A percentile compares a stretch with the other conserved stretches of the same genome.
These are phyloP conservation scores for Melanerpes aurifrons DNA, from an alignment of 2,113 vertebrate species.

Conservation along the genomic window DNA sequence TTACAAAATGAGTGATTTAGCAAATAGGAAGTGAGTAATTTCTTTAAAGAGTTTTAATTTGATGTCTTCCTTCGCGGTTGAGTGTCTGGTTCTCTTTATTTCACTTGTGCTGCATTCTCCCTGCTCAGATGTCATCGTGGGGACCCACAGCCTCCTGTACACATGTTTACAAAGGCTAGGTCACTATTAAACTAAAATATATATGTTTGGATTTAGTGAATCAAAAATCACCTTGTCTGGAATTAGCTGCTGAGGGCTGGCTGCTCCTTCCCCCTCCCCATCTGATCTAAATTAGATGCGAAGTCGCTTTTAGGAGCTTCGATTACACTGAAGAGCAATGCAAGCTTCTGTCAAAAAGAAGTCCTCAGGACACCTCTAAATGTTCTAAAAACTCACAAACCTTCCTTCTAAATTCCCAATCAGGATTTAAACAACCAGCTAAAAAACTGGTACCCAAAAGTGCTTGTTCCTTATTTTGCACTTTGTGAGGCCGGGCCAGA, in stretches of 20 bases:
- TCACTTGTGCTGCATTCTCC: neutral
- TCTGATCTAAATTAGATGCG: conserved; percentile 37
- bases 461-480: neutral
- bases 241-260: neutral
- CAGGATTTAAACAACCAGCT: conserved; percentile 8
- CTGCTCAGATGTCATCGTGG: neutral
- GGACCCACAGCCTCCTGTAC: neutral
- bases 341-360: neutral
- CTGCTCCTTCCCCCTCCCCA: neutral
- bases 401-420: neutral
- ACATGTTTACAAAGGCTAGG: neutral
- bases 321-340: neutral
- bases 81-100: conserved; percentile 50
- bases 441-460: neutral
- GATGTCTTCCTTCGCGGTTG: neutral
- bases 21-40: conserved; percentile 33
- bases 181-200: conserved; percentile 31
- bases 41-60: conserved; percentile 25
- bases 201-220: conserved; percentile 15
- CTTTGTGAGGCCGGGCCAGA: neutral
- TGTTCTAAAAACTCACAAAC: accelerated
- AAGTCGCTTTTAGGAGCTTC: conserved; percentile 8
- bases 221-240: conserved; percentile 47
- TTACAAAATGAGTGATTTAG: conserved; percentile 41
- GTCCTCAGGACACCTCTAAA: neutral